Conservation (phyloP, 2,888 invertebrate genomes). For the Nemotelus pantherinus region DNA sequence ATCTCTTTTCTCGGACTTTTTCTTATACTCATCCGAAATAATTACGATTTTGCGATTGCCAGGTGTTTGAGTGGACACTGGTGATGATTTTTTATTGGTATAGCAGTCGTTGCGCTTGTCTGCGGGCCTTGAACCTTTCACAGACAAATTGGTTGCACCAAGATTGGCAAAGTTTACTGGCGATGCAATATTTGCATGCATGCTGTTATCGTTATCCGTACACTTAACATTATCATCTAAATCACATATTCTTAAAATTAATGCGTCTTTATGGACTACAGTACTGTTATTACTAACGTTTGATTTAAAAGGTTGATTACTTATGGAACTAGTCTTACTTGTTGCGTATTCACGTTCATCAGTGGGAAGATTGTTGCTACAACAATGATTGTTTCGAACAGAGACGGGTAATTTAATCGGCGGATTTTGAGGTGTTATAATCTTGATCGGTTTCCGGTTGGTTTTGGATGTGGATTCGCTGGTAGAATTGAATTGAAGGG, state of each 20-base stretch:
- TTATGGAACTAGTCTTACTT: constrained; percentile 45
- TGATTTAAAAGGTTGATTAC: constrained; percentile 46
- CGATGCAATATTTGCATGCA: constrained; percentile 5
- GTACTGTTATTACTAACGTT: constrained; percentile 46
- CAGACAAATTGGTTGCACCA: neutral
- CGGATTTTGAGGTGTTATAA: constrained; percentile 20
- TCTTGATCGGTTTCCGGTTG: constrained; percentile 5
- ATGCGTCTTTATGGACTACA: constrained; percentile 49
- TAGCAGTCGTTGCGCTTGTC: neutral
- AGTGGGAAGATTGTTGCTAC: constrained; percentile 35
- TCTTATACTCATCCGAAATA: constrained; percentile 49
- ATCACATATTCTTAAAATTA: constrained; percentile 52
- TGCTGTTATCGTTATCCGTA: constrained; percentile 22
- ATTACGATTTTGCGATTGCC: constrained; percentile 46
- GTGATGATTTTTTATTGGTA: constrained; percentile 13
- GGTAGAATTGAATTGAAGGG: neutral
- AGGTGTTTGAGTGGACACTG: neutral
- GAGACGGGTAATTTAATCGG: constrained; percentile 18
- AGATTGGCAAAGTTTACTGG: neutral
- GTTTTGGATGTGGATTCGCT: neutral
- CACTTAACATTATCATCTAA: constrained; percentile 50
- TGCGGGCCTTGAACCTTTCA: neutral
- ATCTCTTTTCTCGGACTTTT: constrained; percentile 47
- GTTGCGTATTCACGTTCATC: constrained; percentile 33
- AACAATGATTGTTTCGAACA: constrained; percentile 39